Evolutionary conservation across 1,140 invertebrate genomes (phyloP).

Genomic region (Macrobrachium nipponense): DNA sequence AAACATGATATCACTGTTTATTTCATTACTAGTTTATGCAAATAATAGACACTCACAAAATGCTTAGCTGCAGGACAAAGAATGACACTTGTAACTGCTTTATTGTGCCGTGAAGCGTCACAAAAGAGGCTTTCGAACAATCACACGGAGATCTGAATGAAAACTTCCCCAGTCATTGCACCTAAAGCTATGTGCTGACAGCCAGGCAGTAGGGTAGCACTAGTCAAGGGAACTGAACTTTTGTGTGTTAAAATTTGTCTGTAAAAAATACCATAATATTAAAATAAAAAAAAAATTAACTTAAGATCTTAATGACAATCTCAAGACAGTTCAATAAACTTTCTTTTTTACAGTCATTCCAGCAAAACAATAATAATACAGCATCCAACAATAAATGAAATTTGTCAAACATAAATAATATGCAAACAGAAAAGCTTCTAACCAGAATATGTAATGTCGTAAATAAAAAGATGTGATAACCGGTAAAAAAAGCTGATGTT

Average conservation of each 20-base stretch:
- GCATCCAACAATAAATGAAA: no score
- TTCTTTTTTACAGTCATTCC: no score
- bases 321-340: neutral
- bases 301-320: neutral
- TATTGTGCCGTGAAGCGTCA: conserved; percentile 30
- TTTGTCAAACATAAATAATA: no score
- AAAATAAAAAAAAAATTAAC: neutral
- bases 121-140: conserved; percentile 45
- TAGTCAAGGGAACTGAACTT: conserved; percentile 51
- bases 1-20: no score
- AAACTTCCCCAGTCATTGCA: conserved; percentile 55
- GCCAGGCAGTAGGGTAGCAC: conserved; percentile 42
- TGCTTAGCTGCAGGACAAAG: conserved; percentile 22
- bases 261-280: conserved; percentile 8
- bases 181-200: conserved; percentile 56
- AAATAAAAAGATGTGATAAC: no score
- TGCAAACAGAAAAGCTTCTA: no score
- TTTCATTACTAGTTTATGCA: no score
- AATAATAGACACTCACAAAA: conserved; percentile 3
- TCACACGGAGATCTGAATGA: conserved; percentile 52
- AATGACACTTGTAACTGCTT: conserved; percentile 31
- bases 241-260: conserved; percentile 46
- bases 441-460: no score
- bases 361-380: no score
- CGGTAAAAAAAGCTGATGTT: no score